phyloP scores from a whole-genome alignment of 2,888 invertebrate genomes.

The Homarus gammarus region DNA sequence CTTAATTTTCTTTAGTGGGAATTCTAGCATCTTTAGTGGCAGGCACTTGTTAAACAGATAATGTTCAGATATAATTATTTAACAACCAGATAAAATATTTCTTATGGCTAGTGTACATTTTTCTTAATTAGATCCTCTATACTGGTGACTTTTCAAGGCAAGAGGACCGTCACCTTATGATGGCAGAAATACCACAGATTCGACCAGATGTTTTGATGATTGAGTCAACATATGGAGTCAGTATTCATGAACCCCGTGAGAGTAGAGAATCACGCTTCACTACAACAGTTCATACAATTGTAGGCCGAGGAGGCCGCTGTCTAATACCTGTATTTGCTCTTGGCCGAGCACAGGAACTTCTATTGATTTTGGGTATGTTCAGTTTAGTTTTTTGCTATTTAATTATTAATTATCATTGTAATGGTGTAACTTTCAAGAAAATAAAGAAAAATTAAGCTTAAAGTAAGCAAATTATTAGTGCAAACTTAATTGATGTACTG shows the following conservation, averaged over 20 bases:
- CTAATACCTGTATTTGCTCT: slow-evolving; percentile 99
- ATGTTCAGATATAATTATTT: too few relatives aligned
- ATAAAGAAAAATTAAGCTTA: too few relatives aligned
- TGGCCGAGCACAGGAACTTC: slow-evolving; percentile 96
- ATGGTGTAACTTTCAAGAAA: too few relatives aligned
- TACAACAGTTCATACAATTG: slow-evolving; percentile 95
- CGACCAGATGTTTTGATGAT: slow-evolving; percentile 97
- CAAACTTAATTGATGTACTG: too few relatives aligned
- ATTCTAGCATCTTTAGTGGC: too few relatives aligned
- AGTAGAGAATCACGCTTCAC: slow-evolving; percentile 97
- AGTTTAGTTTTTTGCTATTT: not conserved
- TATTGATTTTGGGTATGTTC: slow-evolving; percentile 89
- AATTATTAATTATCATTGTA: not conserved
- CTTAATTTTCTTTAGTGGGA: too few relatives aligned
- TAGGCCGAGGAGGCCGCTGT: slow-evolving; percentile 97
- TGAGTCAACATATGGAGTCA: slow-evolving; percentile 99
- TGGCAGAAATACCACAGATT: slow-evolving; percentile 97
- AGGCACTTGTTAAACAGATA: too few relatives aligned
- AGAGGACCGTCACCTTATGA: slow-evolving; percentile 99
- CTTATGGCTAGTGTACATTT: not conserved
- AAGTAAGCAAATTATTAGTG: too few relatives aligned
- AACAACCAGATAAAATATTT: too few relatives aligned
- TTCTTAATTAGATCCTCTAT: slow-evolving; percentile 86
- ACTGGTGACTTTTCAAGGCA: slow-evolving; percentile 99
- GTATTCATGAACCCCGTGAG: slow-evolving; percentile 98